Evolutionary conservation across 2,113 vertebrate species (phyloP), one percentile per base, ranked within the genome.

Genomic region (Apaloderma vittatum): DNA sequence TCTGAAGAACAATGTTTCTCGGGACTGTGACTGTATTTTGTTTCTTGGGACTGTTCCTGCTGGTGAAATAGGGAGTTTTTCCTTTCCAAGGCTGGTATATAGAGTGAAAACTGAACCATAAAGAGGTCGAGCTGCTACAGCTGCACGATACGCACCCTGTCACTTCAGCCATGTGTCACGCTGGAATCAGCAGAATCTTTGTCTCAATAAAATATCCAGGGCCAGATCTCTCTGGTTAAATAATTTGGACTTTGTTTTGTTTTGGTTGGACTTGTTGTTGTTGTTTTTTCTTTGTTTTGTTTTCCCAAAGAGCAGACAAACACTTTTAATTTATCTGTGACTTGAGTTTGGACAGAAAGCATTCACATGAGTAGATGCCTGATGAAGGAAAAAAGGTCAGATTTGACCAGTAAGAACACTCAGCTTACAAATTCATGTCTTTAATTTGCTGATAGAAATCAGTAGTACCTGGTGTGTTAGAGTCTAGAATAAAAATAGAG

Each of bases 1-100:
- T 88, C 85, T 30, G 36, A 90, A 83, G 88, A 88, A 19, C 82
- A 48, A 32, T 96, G 86, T 59, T 96, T 95, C 75, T 79, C 36
- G 86, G 82, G 82, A 83, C 18, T 66, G 67, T 86, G 90, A 81
- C 20, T 90, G 32, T 27, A 0, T 22, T 2, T 26, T 66, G 82
- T 55, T 93, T n/a, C 80, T 51, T 8, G 65, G 76, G 77, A 32
- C 68, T 67, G 73, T 4, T 94, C 17, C 57, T 95, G 73, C 73
- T 16, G 30, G 49, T 54, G 85, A 20, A 93, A 19, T 30, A 18
- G 27, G 21, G 57, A 72, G 59, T 18, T 19, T 46, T 46, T 15
- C 59, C 72, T 70, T 80, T 72, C n/a, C 34, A 23, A 37, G 76
- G 55, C 63, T 76, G 59, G 3, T 19, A 9, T 5, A 3, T 3